Base-by-base conservation (phyloP, 2,797 vertebrate genomes). In the Artibeus lituratus region DNA sequence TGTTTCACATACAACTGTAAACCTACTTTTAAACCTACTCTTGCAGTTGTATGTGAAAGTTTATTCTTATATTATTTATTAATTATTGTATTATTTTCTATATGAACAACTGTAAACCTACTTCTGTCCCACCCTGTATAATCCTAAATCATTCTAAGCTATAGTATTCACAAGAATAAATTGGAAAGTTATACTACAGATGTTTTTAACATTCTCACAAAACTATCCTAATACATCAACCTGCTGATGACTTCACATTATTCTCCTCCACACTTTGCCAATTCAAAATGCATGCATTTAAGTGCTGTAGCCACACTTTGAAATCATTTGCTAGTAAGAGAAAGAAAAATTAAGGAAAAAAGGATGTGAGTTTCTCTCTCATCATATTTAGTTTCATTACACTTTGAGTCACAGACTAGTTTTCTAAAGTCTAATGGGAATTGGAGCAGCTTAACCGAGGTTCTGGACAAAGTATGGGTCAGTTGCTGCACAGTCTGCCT, bases 311-410 rank as follows among this genome's bases (percentile, higher is more conserved):
- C 32, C 29, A 67, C 14, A 47, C 19, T 72, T 84, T 77, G 92
- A 76, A 77, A 91, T 37, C 53, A 3, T 94, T 88, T 85, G 15
- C 39, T 91, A 18, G 19, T 42, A 77, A 95, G 32, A 90, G 12
- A 51, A 80, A 87, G 22, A 88, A 96, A 91, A 70, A 72, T 74
- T 51, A 84, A 91, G 8, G 0, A 47, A 35, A 92, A 95, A 55
- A 70, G 14, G 42, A 72, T 42, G 77, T 67, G 47, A 2, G 14
- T 89, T 62, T 67, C 18, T 47, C 70, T 83, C 69, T 95, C 73
- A 53, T 83, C 90, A 80, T 74, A 88, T 69, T 76, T 96, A 51
- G 59, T 85, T 93, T 87, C 93, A 94, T 96, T 96, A 91, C 37
- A 65, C 10, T 57, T 84, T 86, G 10, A 19, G 44, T 70, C n/a